These are phyloP conservation scores for Cephalophus harveyi DNA, from an alignment of 2,113 vertebrate species.

Conservation along the genomic window DNA sequence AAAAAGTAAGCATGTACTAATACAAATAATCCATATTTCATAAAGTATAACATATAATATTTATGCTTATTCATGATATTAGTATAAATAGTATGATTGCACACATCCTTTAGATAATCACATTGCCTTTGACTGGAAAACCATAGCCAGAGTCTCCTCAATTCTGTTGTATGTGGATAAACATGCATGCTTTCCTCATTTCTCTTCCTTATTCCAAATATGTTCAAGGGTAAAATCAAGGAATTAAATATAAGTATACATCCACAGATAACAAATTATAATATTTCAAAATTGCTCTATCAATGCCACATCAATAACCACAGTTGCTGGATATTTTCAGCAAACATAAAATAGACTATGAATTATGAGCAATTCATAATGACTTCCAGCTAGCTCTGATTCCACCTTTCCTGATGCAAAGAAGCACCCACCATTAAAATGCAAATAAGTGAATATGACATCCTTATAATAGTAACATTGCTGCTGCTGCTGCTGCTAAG, in stretches of 20 bases:
- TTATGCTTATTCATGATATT: neutral
- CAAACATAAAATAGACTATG: neutral
- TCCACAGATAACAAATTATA: neutral
- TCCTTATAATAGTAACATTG: neutral
- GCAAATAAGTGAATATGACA: neutral
- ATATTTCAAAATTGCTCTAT: neutral
- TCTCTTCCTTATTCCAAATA: neutral
- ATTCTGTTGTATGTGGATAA: neutral
- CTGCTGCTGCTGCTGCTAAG: no score
- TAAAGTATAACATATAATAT: neutral
- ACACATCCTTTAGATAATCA: neutral
- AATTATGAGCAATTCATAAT: conserved; percentile 1
- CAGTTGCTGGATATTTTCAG: neutral
- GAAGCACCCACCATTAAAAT: neutral
- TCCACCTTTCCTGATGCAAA: neutral
- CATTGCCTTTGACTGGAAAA: neutral
- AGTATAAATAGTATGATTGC: neutral
- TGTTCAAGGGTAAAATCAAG: neutral
- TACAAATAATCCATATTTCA: neutral
- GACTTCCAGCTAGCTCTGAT: neutral
- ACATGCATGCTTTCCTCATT: neutral
- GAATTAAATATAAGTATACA: neutral
- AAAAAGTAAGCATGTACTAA: neutral
- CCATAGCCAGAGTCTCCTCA: neutral
- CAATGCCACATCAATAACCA: neutral